A percentile compares a stretch with the other conserved stretches of the same genome.
These are phyloP conservation scores for Sebastes vulpes DNA, from an alignment of 2,797 vertebrate species.

Conservation along the genomic window DNA sequence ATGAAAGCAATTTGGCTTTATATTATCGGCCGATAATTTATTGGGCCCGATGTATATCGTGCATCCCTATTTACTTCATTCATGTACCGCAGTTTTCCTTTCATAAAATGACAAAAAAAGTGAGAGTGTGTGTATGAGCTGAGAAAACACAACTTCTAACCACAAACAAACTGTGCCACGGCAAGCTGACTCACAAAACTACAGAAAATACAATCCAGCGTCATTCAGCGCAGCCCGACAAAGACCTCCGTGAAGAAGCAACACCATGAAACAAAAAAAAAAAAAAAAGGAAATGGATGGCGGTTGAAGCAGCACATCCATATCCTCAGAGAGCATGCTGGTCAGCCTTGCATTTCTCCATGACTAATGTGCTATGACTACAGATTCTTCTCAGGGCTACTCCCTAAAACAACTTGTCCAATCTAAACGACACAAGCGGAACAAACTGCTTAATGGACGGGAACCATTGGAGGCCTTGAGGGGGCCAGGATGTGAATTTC, in stretches of 20 bases:
- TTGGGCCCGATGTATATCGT: not conserved
- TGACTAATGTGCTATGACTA: conserved; percentile 1
- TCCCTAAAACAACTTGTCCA: conserved; percentile 4
- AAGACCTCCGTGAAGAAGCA: not conserved
- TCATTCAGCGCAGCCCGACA: not conserved
- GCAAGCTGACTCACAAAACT: not conserved
- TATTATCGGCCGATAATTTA: not conserved
- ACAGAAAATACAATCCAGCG: not conserved
- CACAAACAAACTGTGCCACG: not conserved
- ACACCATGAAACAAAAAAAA: not conserved
- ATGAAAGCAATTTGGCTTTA: not conserved
- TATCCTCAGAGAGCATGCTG: conserved; percentile 28
- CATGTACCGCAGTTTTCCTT: not conserved
- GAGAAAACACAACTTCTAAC: not conserved
- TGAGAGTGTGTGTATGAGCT: not conserved
- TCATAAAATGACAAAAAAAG: not conserved
- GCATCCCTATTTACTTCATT: not conserved
- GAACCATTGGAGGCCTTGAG: not conserved
- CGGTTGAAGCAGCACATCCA: conserved; percentile 15
- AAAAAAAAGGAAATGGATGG: not conserved
- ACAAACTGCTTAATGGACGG: conserved; percentile 11
- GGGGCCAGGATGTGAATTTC: not conserved
- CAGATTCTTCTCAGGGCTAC: not conserved
- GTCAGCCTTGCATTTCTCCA: conserved; percentile 15
- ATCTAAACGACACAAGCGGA: not conserved